Evolutionary conservation across 2,113 vertebrate genomes (phyloP), one percentile per base, ranked within the genome.

Genomic region (Rhinopomastus cyanomelas): DNA sequence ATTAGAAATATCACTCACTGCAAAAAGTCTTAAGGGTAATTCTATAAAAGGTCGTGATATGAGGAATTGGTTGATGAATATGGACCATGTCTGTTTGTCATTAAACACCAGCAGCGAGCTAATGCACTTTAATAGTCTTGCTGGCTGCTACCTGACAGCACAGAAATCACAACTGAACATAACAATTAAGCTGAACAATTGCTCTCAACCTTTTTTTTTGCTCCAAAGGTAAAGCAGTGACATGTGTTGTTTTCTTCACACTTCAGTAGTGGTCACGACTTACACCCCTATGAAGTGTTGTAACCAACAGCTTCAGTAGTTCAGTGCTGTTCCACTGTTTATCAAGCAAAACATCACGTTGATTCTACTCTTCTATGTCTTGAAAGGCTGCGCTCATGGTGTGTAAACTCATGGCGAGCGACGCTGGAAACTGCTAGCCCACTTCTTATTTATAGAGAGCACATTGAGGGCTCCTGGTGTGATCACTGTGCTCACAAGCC

Each of bases 21-120:
- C 55, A 92, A 88, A n/a, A 97, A 96, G 89, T 96, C 94, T 93
- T 91, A 91, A 94, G 95, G 96, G 91, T 97, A 95, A 92, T 92
- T 95, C 89, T 86, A 59, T 93, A 85, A 97, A 97, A 96, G 97
- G 96, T 96, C 53, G 4, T 89, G 87, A 78, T 87, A 96, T 95
- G 96, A 97, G 96, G 95, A 96, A 97, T 96, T 95, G 91, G 87
- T 92, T 96, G 91, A 95, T 91, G 94, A 95, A 93, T 89, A 91
- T 81, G 71, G 88, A 92, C 89, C 80, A 93, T 92, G 87, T 89
- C 92, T 96, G 78, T 86, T 90, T 96, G 94, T 95, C 95, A 96
- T 97, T 97, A 96, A 95, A 95, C 96, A 95, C 95, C 97, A 96
- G 78, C 96, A 94, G 97, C 96, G 96, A 97, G 67, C 36, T 92